Evolutionary conservation across 2,113 vertebrate species (phyloP).

Genomic region (Mohoua ochrocephala): DNA sequence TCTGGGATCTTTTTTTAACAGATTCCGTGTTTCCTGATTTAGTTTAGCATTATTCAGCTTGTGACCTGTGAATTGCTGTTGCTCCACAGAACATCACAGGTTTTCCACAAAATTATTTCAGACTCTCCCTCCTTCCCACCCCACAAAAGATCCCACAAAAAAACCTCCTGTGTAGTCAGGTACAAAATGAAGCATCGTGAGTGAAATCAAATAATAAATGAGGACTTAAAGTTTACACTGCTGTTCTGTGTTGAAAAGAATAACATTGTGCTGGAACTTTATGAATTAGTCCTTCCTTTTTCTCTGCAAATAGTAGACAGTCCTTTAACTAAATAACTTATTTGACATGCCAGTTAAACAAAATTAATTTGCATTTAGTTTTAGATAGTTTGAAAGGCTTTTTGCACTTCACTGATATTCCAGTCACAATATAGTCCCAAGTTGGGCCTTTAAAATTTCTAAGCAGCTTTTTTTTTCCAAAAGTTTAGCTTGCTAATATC

Average conservation of each 20-base stretch:
- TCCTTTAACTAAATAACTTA: not conserved
- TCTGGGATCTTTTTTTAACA: not conserved
- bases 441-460: not conserved
- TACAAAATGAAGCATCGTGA: not conserved
- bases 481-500: not conserved
- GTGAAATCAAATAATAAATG: not conserved
- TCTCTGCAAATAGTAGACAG: not conserved
- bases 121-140: fast-evolving
- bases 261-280: not conserved
- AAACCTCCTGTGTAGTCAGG: not conserved
- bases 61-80: not conserved
- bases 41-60: not conserved
- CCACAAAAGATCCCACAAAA: not conserved
- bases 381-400: not conserved
- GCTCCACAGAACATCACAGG: not conserved
- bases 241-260: not conserved
- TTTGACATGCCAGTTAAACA: not conserved
- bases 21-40: not conserved
- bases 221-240: not conserved
- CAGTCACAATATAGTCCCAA: not conserved
- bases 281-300: not conserved
- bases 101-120: not conserved
- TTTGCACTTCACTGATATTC: not conserved
- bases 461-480: not conserved
- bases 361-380: not conserved